phyloP scores from a whole-genome alignment of 2,797 vertebrate species.

The Emydoidea blandingii region DNA sequence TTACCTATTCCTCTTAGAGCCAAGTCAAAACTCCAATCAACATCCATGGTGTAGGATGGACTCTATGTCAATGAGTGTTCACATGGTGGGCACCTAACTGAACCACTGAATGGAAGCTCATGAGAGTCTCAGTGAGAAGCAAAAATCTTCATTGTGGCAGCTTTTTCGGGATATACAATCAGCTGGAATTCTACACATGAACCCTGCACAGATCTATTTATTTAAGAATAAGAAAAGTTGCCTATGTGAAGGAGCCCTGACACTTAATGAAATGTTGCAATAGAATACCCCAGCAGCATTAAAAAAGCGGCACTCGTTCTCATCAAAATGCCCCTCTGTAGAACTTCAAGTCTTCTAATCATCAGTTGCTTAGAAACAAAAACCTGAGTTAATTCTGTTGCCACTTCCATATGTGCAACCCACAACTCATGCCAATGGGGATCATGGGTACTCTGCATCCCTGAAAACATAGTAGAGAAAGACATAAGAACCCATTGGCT shows the following conservation, averaged over 20 bases:
- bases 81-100: neutral
- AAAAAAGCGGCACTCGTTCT: neutral
- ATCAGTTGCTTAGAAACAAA: neutral
- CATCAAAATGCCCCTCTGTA: neutral
- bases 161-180: conserved; percentile 16
- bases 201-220: neutral
- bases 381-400: neutral
- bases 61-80: neutral
- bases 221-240: conserved; percentile 41
- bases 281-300: fast-evolving
- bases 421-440: neutral
- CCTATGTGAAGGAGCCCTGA: neutral
- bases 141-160: neutral
- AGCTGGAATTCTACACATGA: conserved; percentile 38
- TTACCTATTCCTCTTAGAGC: neutral
- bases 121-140: conserved; percentile 11
- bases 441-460: neutral
- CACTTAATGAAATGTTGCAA: neutral
- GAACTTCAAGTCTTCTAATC: neutral
- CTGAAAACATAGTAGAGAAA: neutral
- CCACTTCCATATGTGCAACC: fast-evolving
- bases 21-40: conserved; percentile 28
- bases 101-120: conserved; percentile 27
- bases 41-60: conserved; percentile 11
- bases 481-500: neutral